A percentile compares a stretch with the other conserved stretches of the same genome.
Evolutionary conservation across 2,797 vertebrate genomes (phyloP).

Genomic region (Brachyalestes nurse): DNA sequence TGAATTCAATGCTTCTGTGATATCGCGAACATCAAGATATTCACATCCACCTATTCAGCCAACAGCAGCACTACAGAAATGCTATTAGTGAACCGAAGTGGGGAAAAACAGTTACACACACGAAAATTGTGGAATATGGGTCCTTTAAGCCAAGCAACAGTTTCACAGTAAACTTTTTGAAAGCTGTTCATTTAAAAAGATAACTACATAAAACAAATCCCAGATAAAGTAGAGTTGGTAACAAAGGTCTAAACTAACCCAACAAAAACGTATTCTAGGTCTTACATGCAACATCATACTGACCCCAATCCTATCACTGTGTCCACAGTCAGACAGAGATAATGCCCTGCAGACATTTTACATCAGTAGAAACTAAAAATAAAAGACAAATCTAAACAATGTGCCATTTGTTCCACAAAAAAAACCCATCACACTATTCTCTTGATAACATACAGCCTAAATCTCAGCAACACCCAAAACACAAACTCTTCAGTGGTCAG

Average conservation of each 20-base stretch:
- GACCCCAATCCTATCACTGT: constrained; percentile 1
- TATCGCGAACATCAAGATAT: too few relatives aligned
- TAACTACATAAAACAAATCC: not conserved
- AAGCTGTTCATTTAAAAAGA: not conserved
- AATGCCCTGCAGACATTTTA: not conserved
- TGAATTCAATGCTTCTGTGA: too few relatives aligned
- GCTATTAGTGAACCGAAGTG: too few relatives aligned
- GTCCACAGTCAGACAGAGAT: not conserved
- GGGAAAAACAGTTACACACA: too few relatives aligned
- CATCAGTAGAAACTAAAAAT: not conserved
- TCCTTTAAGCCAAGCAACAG: too few relatives aligned
- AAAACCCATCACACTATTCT: not conserved
- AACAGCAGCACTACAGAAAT: too few relatives aligned
- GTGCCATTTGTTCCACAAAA: not conserved
- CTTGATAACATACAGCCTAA: not conserved
- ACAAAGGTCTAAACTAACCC: not conserved
- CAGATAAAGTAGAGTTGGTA: not conserved
- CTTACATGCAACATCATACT: not conserved
- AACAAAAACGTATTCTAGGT: not conserved
- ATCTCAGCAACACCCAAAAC: not conserved
- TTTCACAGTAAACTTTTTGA: too few relatives aligned
- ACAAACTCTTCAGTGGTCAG: too few relatives aligned
- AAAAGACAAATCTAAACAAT: not conserved
- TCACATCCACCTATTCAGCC: too few relatives aligned
- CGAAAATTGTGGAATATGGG: too few relatives aligned